A percentile compares a stretch with the other conserved stretches of the same genome.
Evolutionary conservation across 1,140 invertebrate species (phyloP).

Genomic region (Centruroides vittatus): DNA sequence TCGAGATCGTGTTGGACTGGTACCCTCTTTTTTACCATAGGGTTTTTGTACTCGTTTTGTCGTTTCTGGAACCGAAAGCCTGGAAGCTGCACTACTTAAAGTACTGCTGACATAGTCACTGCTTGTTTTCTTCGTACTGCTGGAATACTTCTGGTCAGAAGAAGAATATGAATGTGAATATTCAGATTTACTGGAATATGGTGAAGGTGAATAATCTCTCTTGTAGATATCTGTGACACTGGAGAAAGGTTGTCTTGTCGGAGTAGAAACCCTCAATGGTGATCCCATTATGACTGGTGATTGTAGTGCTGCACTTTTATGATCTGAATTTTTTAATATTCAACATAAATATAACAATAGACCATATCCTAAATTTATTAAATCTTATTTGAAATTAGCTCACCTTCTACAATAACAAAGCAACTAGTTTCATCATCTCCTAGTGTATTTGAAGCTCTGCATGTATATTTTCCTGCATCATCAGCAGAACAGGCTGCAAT

Average conservation of each 20-base stretch:
- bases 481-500: constrained; percentile 83
- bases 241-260: too few species aligned
- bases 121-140: neutral
- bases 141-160: too few species aligned
- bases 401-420: constrained; percentile 86
- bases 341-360: too few species aligned
- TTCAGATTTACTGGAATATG: neutral
- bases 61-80: constrained; percentile 2
- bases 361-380: too few species aligned
- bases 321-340: too few species aligned
- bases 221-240: too few species aligned
- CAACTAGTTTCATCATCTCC: constrained; percentile 89
- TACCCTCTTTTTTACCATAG: constrained; percentile 53
- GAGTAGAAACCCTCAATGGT: too few species aligned
- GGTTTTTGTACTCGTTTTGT: constrained; percentile 48
- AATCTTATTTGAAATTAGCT: too few species aligned
- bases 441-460: constrained; percentile 77
- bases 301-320: too few species aligned
- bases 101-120: neutral
- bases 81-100: constrained; percentile 11
- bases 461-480: constrained; percentile 92
- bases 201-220: too few species aligned
- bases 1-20: constrained; percentile 58
- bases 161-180: neutral
- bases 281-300: too few species aligned